A percentile compares a stretch with the other conserved stretches of the same genome.
These are phyloP conservation scores for Campylorhamphus procurvoides DNA, from an alignment of 2,113 vertebrate genomes.

Conservation along the genomic window DNA sequence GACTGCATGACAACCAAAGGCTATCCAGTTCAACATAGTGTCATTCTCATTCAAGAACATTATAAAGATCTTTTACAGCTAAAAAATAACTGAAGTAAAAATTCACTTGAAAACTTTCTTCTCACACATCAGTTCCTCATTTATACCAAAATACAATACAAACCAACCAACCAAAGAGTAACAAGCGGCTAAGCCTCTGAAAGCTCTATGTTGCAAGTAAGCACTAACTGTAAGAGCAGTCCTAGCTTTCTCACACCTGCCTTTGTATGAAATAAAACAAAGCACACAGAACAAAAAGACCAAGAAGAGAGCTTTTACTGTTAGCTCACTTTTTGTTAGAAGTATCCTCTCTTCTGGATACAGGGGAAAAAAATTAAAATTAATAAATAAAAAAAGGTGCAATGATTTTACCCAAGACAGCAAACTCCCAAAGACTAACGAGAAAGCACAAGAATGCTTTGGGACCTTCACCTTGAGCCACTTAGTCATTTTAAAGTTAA, in stretches of 20 bases:
- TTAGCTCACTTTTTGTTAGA: neutral
- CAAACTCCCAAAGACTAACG: neutral
- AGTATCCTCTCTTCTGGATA: neutral
- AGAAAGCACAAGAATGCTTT: neutral
- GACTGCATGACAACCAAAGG: fast-evolving
- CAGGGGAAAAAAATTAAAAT: neutral
- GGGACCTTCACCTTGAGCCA: neutral
- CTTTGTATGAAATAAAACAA: neutral
- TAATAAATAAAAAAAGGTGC: neutral
- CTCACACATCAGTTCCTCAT: neutral
- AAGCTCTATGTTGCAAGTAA: neutral
- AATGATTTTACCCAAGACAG: neutral
- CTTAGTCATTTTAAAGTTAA: neutral
- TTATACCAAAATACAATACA: neutral
- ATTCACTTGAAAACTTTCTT: neutral
- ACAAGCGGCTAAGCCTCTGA: neutral
- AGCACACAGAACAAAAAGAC: neutral
- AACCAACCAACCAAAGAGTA: neutral
- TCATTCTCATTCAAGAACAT: neutral
- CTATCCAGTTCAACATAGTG: neutral
- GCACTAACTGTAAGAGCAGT: neutral
- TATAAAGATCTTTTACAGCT: neutral
- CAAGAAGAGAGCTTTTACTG: neutral
- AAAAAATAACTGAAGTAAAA: neutral
- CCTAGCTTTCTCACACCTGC: neutral